Evolutionary conservation across 1,140 invertebrate species (phyloP).

Genomic region (Neodiprion fabricii): DNA sequence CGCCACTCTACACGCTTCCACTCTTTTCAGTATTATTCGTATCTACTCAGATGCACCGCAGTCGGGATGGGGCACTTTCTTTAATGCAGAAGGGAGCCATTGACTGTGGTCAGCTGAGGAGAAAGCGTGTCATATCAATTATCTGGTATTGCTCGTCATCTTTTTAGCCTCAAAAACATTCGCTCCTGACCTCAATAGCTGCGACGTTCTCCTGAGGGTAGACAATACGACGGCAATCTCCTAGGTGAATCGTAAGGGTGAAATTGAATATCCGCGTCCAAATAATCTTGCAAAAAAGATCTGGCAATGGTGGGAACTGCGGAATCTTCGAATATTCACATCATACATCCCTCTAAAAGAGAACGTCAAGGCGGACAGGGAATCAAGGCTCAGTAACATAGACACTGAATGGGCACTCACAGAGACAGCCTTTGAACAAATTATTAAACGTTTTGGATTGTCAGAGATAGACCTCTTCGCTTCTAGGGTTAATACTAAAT

Average conservation of each 20-base stretch:
- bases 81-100: background rate
- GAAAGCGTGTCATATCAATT: background rate
- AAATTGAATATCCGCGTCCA: no score
- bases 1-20: no score
- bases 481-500: slow-evolving; percentile 18
- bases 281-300: background rate
- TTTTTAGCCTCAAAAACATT: background rate
- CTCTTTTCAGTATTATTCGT: no score
- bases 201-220: background rate
- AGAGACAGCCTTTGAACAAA: background rate
- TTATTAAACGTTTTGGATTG: slow-evolving; percentile 12
- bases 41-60: background rate
- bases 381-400: no score
- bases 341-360: background rate
- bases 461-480: slow-evolving; percentile 16
- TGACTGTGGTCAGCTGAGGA: background rate
- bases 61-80: background rate
- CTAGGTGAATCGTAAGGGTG: no score
- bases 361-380: background rate
- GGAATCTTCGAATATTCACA: background rate
- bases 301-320: slow-evolving; percentile 9
- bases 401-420: no score
- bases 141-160: background rate
- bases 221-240: background rate
- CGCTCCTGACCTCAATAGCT: background rate